Evolutionary conservation across 2,797 vertebrate genomes (phyloP), one percentile per base, ranked within the genome.

Genomic region (Acanthurus tractus): DNA sequence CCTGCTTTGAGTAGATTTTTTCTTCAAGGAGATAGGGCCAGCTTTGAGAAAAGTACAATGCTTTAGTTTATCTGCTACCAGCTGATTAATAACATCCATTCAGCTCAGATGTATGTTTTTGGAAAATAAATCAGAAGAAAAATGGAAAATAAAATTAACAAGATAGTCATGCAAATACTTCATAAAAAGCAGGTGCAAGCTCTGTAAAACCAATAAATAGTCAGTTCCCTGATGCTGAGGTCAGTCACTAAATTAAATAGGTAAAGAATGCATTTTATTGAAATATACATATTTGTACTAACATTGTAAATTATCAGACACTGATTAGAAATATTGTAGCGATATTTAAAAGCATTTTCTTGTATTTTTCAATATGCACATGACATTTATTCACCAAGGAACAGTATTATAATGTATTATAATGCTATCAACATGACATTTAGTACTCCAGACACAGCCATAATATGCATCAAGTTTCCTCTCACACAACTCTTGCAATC

Each of bases 381-480:
- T 74, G 64, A 65, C 59, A 74, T 69, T 71, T 9, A 6, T 69
- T 83, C 71, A 42, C 73, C 52, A 5, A 17, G 62, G 23, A 65
- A 57, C 17, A 23, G 55, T 18, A 62, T 74, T 40, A 40, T 34
- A 34, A 34, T 34, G 29, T 34, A 34, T 40, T 69, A 67, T 70
- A 85, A 70, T 75, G 44, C 63, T 69, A 64, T 81, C 69, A 81
- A 61, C 10, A 20, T 79, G 74, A 65, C 81, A 86, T 84, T 85
- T 79, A 80, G 70, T 65, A 67, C 72, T 57, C 46, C 44, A 66
- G 63, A 52, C 67, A 23, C 38, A 49, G 49, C 54, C 54, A 56
- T 74, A 70, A 72, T 62, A 67, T 49, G 78, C 61, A 74, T 63
- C 55, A 69, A 29, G 7, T n/a, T 65, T 66, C 25, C 44, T 81